Base-by-base conservation (phyloP, 2,888 invertebrate species). In the Sericinus montela region DNA sequence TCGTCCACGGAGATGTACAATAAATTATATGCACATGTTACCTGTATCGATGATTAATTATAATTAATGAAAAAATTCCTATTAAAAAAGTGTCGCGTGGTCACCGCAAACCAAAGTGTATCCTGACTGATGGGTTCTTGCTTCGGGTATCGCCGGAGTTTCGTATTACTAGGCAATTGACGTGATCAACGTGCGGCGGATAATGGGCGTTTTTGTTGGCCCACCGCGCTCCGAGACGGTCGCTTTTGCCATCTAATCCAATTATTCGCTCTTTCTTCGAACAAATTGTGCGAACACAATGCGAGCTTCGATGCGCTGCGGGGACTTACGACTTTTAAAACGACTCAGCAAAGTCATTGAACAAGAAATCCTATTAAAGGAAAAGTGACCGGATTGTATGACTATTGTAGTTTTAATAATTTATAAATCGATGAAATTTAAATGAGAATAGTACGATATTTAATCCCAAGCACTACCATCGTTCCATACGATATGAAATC, bases 131-230 rank as follows among this genome's bases (percentile, higher is more conserved):
- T 29, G 4, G 45, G 13, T 34, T n/a, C n/a, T 44, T 13, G 39
- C 13, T 14, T 41, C 35, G 37, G 39, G 38, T 36, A 13, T 29
- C 52, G 36, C 28, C 44, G 32, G 32, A 32, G 32, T 32, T 11
- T 42, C 48, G 48, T 9, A 14, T 45, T 45, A 48, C 48, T 19
- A 40, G 19, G 29, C 42, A 43, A 38, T 35, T 23, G 30, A 15
- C 36, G 44, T 36, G 28, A 28, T 49, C 36, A 34, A 15, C 36
- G 36, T 36, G 38, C 37, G 29, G 23, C 30, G 58, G 57, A 62
- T 60, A 59, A 62, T 63, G 58, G 58, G 56, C 57, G 55, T 60
- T 60, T 61, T 63, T 63, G 60, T 60, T 57, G 57, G 55, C 51
- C 55, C 56, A 32, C 6, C 45, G 40, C 47, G 52, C 56, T 48